Conservation (phyloP, 2,797 vertebrate genomes). For the Enteromius mattozi region DNA sequence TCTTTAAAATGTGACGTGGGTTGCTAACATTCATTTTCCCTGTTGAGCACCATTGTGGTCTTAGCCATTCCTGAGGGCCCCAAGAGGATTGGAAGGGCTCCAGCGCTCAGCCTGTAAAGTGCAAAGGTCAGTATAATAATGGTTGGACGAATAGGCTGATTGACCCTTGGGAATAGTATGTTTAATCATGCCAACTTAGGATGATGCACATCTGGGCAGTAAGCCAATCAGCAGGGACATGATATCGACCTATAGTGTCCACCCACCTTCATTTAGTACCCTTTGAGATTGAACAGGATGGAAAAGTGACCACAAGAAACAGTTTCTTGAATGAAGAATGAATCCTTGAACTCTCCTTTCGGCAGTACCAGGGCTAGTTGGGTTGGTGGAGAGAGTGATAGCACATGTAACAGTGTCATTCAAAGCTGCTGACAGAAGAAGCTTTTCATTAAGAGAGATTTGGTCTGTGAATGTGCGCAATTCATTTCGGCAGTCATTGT, state of each 20-base stretch:
- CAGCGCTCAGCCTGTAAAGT: constrained; percentile 26
- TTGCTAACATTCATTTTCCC: constrained; percentile 34
- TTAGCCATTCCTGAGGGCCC: constrained; percentile 1
- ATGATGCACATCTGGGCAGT: constrained; percentile 59
- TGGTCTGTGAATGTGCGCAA: constrained; percentile 10
- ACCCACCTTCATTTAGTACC: constrained; percentile 60
- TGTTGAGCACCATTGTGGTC: background rate
- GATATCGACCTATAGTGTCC: constrained; percentile 47
- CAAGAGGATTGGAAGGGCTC: constrained; percentile 35
- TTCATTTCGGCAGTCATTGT: constrained; percentile 12
- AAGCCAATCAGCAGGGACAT: constrained; percentile 52
- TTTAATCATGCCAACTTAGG: constrained; percentile 68
- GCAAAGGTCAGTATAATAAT: constrained; percentile 45
- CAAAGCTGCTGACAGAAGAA: constrained; percentile 33
- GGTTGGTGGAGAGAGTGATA: constrained; percentile 19
- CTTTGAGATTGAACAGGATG: constrained; percentile 57
- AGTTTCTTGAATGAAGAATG: constrained; percentile 62
- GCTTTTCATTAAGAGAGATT: constrained; percentile 21
- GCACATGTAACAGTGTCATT: constrained; percentile 15
- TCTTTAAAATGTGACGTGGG: constrained; percentile 34
- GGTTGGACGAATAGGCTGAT: constrained; percentile 50
- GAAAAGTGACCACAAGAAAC: constrained; percentile 61
- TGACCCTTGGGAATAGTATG: constrained; percentile 64
- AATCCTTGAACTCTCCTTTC: constrained; percentile 71
- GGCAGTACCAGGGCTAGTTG: constrained; percentile 47